A percentile compares a stretch with the other conserved stretches of the same genome.
Evolutionary conservation across 2,888 invertebrate species (phyloP).

Genomic region (Idaea straminata): DNA sequence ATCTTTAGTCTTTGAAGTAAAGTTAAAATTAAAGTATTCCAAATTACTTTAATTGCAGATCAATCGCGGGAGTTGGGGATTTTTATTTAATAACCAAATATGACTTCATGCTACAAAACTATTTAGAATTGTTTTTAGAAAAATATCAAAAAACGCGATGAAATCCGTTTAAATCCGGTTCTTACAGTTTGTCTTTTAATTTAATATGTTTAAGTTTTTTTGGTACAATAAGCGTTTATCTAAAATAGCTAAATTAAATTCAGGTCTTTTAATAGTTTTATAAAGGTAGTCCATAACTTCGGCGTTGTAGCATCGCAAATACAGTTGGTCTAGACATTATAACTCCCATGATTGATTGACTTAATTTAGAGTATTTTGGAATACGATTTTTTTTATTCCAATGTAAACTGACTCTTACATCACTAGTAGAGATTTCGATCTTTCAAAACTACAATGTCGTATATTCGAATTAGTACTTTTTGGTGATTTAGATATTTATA

Average conservation of each 20-base stretch:
- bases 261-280: too few relatives aligned
- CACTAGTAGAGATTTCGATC: neutral
- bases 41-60: neutral
- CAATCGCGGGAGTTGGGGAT: too few relatives aligned
- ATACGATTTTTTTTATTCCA: neutral
- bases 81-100: too few relatives aligned
- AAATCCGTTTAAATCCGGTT: too few relatives aligned
- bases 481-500: neutral
- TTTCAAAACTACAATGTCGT: neutral
- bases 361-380: neutral
- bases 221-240: too few relatives aligned
- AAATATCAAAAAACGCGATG: too few relatives aligned
- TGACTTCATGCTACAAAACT: too few relatives aligned
- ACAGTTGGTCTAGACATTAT: neutral
- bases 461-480: neutral
- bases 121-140: too few relatives aligned
- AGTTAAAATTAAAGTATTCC: neutral
- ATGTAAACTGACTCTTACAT: neutral
- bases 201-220: too few relatives aligned
- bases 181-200: too few relatives aligned
- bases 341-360: neutral
- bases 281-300: too few relatives aligned
- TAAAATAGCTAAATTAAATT: too few relatives aligned
- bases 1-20: conserved; percentile 15
- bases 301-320: neutral